Base-by-base conservation (phyloP, 2,113 vertebrate species). In the Hippopotamus amphibius region DNA sequence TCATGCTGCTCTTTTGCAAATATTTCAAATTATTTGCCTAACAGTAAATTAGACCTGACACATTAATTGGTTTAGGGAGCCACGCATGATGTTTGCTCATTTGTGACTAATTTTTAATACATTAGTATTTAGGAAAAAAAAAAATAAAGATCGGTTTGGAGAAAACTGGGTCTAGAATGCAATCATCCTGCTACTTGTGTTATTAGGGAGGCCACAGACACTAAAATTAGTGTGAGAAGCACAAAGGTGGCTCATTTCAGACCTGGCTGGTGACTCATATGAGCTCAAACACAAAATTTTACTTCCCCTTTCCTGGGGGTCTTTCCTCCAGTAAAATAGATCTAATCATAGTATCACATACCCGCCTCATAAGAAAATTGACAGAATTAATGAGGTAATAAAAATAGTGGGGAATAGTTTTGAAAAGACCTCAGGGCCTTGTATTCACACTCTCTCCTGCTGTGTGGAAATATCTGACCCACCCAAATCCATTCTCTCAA, bases 51-150 rank as follows among this genome's bases (percentile, higher is more conserved):
- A 96, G 69, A 98, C 16, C 4, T 98, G 97, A 97, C 59, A 90
- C 97, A 92, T 97, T 97, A 98, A 98, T 97, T 97, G 98, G 86
- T 97, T 98, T 97, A 95, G 77, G 95, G 94, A 98, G 68, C 55
- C 65, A 88, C 6, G 4, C 59, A 82, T 63, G 97, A 65, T 95
- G 43, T 92, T 98, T 97, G 82, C 41, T 97, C n/a, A 97, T 94
- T 97, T 97, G 65, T 92, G 43, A 96, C 94, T 98, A 88, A 96
- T 97, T 98, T 97, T 57, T 97, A 95, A 97, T 97, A 97, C 48
- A 37, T 93, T 96, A 80, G 28, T 85, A 74, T 92, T 63, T 26
- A 94, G 96, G 76, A 21, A 66, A 76, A 95, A 95, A 88, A 6
- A 93, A 3, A 61, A 74, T 48, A 53, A 41, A 55, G 6, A 90